Evolutionary conservation across 2,888 invertebrate genomes (phyloP).

Genomic region (Zhengitettix transpicula): DNA sequence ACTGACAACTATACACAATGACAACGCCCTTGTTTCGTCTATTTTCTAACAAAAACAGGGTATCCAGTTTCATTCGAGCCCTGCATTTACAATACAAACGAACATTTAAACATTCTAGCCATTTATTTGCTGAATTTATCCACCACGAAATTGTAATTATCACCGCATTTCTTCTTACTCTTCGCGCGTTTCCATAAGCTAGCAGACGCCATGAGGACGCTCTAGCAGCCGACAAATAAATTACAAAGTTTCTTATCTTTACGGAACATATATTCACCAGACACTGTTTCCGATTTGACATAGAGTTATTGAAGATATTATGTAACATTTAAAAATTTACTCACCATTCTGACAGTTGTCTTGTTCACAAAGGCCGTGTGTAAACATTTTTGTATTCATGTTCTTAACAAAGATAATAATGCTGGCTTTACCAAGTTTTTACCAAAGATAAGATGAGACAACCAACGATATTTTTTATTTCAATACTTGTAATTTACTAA

Average conservation of each 20-base stretch:
- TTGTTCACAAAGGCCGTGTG: not conserved
- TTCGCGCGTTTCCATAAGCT: slow-evolving; percentile 15
- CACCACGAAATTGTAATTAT: no score
- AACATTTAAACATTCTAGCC: no score
- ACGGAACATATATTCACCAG: not conserved
- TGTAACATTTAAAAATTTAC: not conserved
- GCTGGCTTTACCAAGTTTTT: no score
- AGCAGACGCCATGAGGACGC: slow-evolving; percentile 29
- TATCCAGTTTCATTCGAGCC: no score
- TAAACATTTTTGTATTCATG: slow-evolving; percentile 9
- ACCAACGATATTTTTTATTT: no score
- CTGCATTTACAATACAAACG: no score
- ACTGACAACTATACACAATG: slow-evolving; percentile 9
- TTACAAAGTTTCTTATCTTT: not conserved
- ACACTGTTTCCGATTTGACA: not conserved
- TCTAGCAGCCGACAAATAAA: slow-evolving; percentile 24
- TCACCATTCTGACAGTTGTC: not conserved
- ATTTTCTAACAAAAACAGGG: not conserved
- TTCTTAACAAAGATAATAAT: not conserved
- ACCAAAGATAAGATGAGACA: no score
- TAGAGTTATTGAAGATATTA: no score
- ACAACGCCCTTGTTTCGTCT: slow-evolving; percentile 11
- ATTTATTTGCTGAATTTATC: no score
- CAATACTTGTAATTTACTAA: no score
- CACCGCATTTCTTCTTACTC: not conserved